Evolutionary conservation across 1,140 invertebrate species (phyloP).

Genomic region (Myzus persicae): DNA sequence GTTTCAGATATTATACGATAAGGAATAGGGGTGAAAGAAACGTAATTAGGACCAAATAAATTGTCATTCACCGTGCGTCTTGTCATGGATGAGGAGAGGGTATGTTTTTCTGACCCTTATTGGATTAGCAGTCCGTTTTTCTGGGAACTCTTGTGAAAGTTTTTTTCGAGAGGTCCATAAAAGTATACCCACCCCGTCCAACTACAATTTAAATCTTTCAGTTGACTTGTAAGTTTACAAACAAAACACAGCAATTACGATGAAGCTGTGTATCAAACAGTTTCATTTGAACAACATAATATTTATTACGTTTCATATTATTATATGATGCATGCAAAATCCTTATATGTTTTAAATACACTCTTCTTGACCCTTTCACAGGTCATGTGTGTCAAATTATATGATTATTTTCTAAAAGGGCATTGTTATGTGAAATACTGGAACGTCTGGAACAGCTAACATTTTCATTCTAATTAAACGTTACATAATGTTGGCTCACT

Average conservation of each 20-base stretch:
- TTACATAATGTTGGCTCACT: background rate
- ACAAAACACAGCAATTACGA: conserved; percentile 1
- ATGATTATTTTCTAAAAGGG: background rate
- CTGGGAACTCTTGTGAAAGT: background rate
- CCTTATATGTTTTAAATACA: background rate
- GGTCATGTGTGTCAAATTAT: background rate
- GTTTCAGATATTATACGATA: conserved; percentile 26
- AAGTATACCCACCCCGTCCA: background rate
- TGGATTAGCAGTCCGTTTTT: conserved; percentile 40
- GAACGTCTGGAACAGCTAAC: background rate
- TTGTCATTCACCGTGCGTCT: conserved; percentile 46
- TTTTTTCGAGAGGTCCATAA: conserved; percentile 26
- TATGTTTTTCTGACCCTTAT: conserved; percentile 55
- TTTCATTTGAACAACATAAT: background rate
- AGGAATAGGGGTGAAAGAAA: conserved; percentile 21
- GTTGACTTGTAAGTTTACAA: background rate
- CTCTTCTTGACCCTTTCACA: background rate
- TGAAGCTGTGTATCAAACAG: background rate
- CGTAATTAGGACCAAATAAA: conserved; percentile 51
- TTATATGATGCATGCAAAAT: background rate
- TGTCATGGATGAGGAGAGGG: background rate
- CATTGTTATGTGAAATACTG: background rate
- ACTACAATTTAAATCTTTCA: conserved; percentile 2
- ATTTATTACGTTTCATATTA: background rate
- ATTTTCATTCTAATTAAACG: background rate